Conservation (phyloP, 1,140 invertebrate genomes). For the Camponotus vicinus region DNA sequence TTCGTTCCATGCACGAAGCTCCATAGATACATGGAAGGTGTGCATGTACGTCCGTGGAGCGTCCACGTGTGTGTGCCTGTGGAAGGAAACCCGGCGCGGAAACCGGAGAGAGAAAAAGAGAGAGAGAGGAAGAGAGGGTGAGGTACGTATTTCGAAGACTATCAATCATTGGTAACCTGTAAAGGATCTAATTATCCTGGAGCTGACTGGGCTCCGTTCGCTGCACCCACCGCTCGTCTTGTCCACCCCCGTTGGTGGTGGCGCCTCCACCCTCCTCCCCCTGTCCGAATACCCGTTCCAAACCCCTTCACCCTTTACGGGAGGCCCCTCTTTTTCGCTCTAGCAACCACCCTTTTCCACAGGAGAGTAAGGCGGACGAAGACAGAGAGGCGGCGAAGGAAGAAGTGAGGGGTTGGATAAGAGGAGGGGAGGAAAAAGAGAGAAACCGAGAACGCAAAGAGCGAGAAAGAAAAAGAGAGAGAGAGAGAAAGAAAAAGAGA, state of each 20-base stretch:
- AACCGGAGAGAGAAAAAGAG: slow-evolving; percentile 8
- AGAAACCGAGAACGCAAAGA: slow-evolving; percentile 51
- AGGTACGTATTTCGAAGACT: slow-evolving; percentile 77
- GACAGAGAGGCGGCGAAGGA: slow-evolving; percentile 54
- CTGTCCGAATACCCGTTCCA: slow-evolving; percentile 11
- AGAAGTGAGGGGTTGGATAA: slow-evolving; percentile 39
- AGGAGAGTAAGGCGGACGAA: slow-evolving; percentile 65
- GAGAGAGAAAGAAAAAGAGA: slow-evolving; percentile 48
- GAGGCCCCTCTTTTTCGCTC: slow-evolving; percentile 75
- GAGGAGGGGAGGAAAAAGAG: slow-evolving; percentile 33
- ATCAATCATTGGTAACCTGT: slow-evolving; percentile 79
- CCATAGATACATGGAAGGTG: not conserved
- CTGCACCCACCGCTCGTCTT: slow-evolving; percentile 74
- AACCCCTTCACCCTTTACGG: slow-evolving; percentile 61
- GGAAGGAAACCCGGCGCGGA: slow-evolving; percentile 58
- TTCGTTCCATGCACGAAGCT: slow-evolving; percentile 28
- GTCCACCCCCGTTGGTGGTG: slow-evolving; percentile 72
- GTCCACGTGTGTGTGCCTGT: slow-evolving; percentile 31
- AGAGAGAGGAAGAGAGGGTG: slow-evolving; percentile 39
- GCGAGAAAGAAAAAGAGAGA: slow-evolving; percentile 44
- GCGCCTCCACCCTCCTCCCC: slow-evolving; percentile 34
- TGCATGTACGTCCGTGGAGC: slow-evolving; percentile 3
- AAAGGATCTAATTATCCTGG: slow-evolving; percentile 79
- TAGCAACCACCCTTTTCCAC: slow-evolving; percentile 74
- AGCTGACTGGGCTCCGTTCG: slow-evolving; percentile 77